These are phyloP conservation scores for Climacteris rufus DNA, from an alignment of 2,113 vertebrate species.

Conservation along the genomic window DNA sequence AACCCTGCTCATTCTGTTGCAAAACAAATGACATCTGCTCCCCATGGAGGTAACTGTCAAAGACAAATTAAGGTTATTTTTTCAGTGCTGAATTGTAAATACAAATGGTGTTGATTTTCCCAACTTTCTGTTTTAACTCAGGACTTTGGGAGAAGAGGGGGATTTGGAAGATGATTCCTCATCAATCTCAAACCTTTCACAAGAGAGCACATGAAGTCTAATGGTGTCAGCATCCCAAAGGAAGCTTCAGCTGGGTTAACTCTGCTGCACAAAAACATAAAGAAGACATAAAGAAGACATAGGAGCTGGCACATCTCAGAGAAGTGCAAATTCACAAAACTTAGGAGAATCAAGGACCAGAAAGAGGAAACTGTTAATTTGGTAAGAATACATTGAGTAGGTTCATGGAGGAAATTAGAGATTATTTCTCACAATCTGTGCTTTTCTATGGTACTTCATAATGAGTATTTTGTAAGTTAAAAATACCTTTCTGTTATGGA, in stretches of 20 bases:
- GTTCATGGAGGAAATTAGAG: neutral
- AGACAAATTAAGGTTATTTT: neutral
- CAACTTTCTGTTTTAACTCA: neutral
- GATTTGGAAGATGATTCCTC: neutral
- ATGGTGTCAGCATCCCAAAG: neutral
- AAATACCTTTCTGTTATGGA: neutral
- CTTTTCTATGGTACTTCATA: neutral
- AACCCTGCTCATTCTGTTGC: neutral
- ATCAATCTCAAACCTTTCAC: neutral
- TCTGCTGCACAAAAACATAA: neutral
- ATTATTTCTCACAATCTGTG: neutral
- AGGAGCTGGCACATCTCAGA: neutral
- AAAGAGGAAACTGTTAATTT: neutral
- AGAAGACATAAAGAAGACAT: neutral
- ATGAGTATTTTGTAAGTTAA: neutral
- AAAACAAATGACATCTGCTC: neutral
- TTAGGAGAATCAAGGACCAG: accelerated
- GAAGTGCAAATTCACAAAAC: neutral
- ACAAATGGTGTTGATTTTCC: neutral
- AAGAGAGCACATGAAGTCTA: neutral
- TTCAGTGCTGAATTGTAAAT: neutral
- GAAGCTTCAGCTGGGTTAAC: neutral
- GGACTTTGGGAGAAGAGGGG: neutral
- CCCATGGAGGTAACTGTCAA: neutral
- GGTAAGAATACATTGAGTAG: neutral